phyloP scores from a whole-genome alignment of 2,888 invertebrate species.

The Micoletzkya japonica region DNA sequence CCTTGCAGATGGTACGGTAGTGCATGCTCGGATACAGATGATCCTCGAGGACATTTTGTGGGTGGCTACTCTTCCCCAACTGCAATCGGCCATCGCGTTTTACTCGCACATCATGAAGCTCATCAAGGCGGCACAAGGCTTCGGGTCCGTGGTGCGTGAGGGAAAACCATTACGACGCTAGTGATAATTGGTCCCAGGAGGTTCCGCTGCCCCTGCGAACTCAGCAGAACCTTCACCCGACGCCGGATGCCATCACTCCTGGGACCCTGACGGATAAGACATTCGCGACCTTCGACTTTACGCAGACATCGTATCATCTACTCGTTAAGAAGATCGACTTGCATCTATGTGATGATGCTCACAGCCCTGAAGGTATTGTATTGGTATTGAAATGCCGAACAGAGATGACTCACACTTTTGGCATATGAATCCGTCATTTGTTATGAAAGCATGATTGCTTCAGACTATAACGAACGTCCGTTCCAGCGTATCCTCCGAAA shows the following conservation, averaged over 20 bases:
- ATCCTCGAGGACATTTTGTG: slow-evolving; percentile 93
- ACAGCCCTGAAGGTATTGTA: slow-evolving; percentile 36
- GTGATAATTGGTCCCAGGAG: slow-evolving; percentile 8
- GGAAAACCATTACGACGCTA: neutral
- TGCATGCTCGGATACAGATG: slow-evolving; percentile 86
- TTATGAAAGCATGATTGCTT: neutral
- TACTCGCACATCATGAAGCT: slow-evolving; percentile 81
- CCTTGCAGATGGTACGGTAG: slow-evolving; percentile 82
- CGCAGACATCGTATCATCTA: slow-evolving; percentile 96
- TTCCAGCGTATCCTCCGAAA: slow-evolving; percentile 53
- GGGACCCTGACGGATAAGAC: slow-evolving; percentile 72
- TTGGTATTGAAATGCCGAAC: too few relatives aligned
- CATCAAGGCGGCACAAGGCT: slow-evolving; percentile 72
- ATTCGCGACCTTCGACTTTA: slow-evolving; percentile 79
- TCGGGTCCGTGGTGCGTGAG: slow-evolving; percentile 26
- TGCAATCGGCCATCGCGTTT: slow-evolving; percentile 73
- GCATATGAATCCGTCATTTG: neutral
- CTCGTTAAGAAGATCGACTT: slow-evolving; percentile 83
- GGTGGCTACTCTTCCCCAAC: slow-evolving; percentile 72
- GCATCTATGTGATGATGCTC: slow-evolving; percentile 87
- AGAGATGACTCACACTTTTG: neutral
- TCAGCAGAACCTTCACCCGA: slow-evolving; percentile 7
- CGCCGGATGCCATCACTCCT: slow-evolving; percentile 14
- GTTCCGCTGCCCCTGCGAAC: slow-evolving; percentile 26
- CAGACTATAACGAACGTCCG: neutral